Percentiles rank a stretch among this genome's conserved stretches.
These are phyloP conservation scores for Parnassius orleans DNA, from an alignment of 2,888 invertebrate genomes.

Conservation along the genomic window DNA sequence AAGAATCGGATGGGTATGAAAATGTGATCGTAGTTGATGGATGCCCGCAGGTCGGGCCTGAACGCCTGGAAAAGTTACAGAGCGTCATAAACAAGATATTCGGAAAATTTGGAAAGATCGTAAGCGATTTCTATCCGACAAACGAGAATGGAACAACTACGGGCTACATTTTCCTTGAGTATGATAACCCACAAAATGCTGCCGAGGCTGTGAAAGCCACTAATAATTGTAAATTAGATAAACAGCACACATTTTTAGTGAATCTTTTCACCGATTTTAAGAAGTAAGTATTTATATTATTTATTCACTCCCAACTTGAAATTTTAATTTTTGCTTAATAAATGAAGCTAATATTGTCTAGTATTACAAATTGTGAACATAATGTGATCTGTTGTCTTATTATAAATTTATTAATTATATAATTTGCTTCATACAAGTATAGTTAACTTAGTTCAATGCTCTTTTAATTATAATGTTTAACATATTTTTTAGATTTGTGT, in stretches of 20 bases:
- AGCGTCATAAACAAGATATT: constrained; percentile 95
- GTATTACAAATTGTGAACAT: no score
- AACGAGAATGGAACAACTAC: constrained; percentile 91
- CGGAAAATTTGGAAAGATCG: constrained; percentile 90
- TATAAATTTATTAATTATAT: no score
- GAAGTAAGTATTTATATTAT: constrained; percentile 82
- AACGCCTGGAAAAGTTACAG: constrained; percentile 94
- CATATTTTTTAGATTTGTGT: no score
- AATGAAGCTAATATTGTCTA: no score
- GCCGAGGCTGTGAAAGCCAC: constrained; percentile 93
- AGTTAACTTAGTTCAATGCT: no score
- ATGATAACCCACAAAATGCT: constrained; percentile 90
- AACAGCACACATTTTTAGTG: constrained; percentile 95
- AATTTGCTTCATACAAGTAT: no score
- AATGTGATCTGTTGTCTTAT: no score
- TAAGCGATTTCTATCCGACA: constrained; percentile 93
- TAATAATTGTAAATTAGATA: constrained; percentile 97
- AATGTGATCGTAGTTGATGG: constrained; percentile 98
- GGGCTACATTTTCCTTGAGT: constrained; percentile 97
- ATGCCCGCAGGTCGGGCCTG: constrained; percentile 96
- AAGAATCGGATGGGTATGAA: constrained; percentile 97
- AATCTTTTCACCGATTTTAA: constrained; percentile 97
- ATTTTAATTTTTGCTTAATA: no score
- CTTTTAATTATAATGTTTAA: no score
- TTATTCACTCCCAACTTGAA: neutral